Conservation (phyloP, 1,140 invertebrate genomes). For the Venustaconcha ellipsiformis region DNA sequence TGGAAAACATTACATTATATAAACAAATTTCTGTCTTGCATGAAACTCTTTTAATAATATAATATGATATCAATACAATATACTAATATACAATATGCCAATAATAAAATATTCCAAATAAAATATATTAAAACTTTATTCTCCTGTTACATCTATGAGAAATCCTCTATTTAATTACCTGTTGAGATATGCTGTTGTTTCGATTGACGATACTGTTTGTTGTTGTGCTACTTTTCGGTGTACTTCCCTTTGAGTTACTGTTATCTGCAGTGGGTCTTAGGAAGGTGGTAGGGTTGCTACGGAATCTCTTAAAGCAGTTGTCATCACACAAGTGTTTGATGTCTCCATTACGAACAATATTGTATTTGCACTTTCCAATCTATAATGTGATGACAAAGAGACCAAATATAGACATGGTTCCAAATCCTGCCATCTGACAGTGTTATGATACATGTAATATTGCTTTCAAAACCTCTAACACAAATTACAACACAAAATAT, state of each 20-base stretch:
- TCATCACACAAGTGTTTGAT: slow-evolving; percentile 70
- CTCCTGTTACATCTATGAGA: too few relatives aligned
- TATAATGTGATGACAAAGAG: slow-evolving; percentile 44
- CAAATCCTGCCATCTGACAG: neutral
- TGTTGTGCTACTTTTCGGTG: neutral
- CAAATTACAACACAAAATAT: neutral
- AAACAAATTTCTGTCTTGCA: too few relatives aligned
- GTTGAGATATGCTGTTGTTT: too few relatives aligned
- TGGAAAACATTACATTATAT: too few relatives aligned
- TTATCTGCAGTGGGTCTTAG: slow-evolving; percentile 36
- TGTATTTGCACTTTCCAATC: slow-evolving; percentile 69
- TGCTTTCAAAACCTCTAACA: neutral
- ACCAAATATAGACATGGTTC: neutral
- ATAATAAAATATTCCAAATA: too few relatives aligned
- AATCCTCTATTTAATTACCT: too few relatives aligned
- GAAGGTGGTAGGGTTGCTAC: slow-evolving; percentile 59
- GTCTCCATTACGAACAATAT: slow-evolving; percentile 69
- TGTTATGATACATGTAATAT: neutral
- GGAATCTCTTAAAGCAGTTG: slow-evolving; percentile 72
- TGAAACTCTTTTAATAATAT: too few relatives aligned
- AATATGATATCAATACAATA: too few relatives aligned
- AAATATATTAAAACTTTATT: too few relatives aligned
- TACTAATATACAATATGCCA: too few relatives aligned
- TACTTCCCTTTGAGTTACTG: neutral
- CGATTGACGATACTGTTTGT: neutral